Base-by-base conservation (phyloP, 2,797 vertebrate species). In the Takifugu rubripes region DNA sequence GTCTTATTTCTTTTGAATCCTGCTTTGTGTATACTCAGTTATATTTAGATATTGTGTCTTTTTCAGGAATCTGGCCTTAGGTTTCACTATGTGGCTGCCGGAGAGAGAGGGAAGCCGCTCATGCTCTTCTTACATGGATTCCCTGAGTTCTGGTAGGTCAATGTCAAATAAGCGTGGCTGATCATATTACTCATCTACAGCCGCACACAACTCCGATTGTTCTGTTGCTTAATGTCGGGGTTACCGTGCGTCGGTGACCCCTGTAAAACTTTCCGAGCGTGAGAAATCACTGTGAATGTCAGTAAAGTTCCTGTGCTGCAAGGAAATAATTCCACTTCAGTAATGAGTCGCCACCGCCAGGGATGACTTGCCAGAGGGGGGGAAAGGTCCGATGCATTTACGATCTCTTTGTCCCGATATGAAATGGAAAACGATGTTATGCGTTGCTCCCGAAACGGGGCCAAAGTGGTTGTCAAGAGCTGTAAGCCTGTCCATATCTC, bases 101-200 rank as follows among this genome's bases (percentile, higher is more conserved):
- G 97, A 72, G 97, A 98, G 78, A 88, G 97, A 84, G 96, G 96
- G 49, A 98, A 96, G 87, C 96, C 96, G 2, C 94, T 99, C 67
- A 96, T 98, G 96, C 81, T 99, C 68, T 93, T 99, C 71, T 88
- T 99, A 68, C 97, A 99, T 24, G 97, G 97, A 77, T 99, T 99
- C 85, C 97, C 97, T 33, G 97, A 99, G 85, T 98, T 98, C 94
- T 99, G 97, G 97, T 99, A 94, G 80, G 91, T 85, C 56, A 61
- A 59, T 59, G 25, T n/a, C n/a, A 47, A 63, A 45, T 36, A 10
- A 0, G 25, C 25, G 24, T n/a, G 0, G 15, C 14, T 15, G 21
- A 25, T 1, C 15, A 42, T 2, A 6, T 6, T 8, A 1, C 43
- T 29, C 40, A 36, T 43, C 54, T 53, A 24, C 12, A 54, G 47